These are phyloP conservation scores for Ormyrus thymus DNA, from an alignment of 2,888 invertebrate species.

Conservation along the genomic window DNA sequence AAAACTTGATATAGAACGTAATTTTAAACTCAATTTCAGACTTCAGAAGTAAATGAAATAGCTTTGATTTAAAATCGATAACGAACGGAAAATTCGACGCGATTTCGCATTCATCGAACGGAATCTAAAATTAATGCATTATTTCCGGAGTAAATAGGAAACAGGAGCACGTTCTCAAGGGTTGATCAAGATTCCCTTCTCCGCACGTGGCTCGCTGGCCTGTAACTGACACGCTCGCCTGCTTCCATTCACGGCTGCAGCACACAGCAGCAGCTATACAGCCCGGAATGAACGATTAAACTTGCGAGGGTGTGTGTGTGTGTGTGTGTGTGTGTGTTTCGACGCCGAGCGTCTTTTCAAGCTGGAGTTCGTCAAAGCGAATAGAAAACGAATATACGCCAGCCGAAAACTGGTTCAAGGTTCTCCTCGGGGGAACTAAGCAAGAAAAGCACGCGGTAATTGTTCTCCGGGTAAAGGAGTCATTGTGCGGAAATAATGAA, in stretches of 20 bases:
- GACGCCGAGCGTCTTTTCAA: no score
- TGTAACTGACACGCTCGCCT: slow-evolving; percentile 26
- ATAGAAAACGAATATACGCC: no score
- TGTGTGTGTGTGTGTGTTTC: no score
- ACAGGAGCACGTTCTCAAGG: neutral
- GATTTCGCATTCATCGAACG: no score
- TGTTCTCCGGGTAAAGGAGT: slow-evolving; percentile 8
- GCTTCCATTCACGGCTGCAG: slow-evolving; percentile 15
- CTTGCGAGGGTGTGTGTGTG: neutral
- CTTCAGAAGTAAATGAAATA: no score
- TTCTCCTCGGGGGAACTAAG: neutral
- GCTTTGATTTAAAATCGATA: no score
- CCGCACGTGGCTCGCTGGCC: slow-evolving; percentile 9
- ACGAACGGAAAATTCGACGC: no score
- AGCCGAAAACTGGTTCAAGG: slow-evolving; percentile 37
- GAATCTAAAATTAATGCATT: no score
- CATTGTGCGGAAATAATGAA: slow-evolving; percentile 37
- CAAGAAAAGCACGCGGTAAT: neutral
- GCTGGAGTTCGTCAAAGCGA: no score
- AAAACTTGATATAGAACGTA: no score
- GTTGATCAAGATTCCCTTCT: slow-evolving; percentile 18
- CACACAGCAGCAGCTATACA: neutral
- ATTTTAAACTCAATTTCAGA: no score
- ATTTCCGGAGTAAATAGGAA: neutral
- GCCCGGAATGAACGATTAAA: slow-evolving; percentile 17